Evolutionary conservation across 2,797 vertebrate species (phyloP).

Genomic region (Notamacropus eugenii): DNA sequence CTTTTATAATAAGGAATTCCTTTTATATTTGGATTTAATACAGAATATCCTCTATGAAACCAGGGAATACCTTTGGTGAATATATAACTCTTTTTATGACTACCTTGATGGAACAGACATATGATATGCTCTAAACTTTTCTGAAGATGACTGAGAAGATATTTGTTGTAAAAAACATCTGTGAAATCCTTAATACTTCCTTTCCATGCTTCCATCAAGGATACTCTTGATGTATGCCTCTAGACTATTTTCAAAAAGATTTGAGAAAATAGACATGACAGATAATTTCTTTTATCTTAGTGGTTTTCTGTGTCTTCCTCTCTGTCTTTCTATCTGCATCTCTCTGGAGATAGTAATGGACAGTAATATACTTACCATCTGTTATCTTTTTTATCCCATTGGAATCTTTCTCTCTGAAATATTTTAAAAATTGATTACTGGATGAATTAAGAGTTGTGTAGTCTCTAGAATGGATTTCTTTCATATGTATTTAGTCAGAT

Average conservation of each 20-base stretch:
- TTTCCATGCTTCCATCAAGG: neutral
- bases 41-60: neutral
- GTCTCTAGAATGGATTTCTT: neutral
- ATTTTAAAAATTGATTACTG: neutral
- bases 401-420: neutral
- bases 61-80: neutral
- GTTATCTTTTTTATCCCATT: neutral
- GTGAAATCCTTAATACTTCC: neutral
- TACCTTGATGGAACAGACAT: neutral
- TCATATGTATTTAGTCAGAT: neutral
- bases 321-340: neutral
- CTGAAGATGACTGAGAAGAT: neutral
- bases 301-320: neutral
- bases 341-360: neutral
- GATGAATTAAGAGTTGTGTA: neutral
- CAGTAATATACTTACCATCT: neutral
- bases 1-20: neutral
- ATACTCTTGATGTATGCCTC: neutral
- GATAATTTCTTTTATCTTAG: neutral
- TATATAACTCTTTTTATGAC: neutral
- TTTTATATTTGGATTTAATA: neutral
- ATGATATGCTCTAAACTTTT: neutral
- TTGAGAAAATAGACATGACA: neutral
- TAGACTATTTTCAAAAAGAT: neutral
- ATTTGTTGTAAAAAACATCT: neutral